Evolutionary conservation across 2,797 vertebrate species (phyloP), one percentile per base, ranked within the genome.

Genomic region (Anguilla anguilla): DNA sequence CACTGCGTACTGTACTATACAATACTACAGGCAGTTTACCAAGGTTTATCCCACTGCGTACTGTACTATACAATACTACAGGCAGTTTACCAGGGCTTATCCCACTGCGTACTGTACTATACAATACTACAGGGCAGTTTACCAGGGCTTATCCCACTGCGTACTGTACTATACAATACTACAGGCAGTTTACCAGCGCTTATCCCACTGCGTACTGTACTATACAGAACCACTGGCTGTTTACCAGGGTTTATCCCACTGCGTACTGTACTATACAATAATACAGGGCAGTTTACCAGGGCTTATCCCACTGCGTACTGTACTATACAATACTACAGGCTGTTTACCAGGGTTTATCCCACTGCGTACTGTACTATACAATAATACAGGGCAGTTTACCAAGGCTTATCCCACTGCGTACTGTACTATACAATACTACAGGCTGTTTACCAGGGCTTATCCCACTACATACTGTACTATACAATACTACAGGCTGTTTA

Each of bases 21-120:
- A 90, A 91, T 35, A 35, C 35, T 2, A 57, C 2, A 2, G 88
- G 92, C 91, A 88, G 91, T 93, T 90, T 91, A 90, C 92, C 87
- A 61, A 59, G 59, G 17, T 25, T 61, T 17, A 17, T 17, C 59
- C 59, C 1, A 92, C 92, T 90, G 94, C 91, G 1, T 35, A 35
- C 35, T 35, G 35, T 91, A 92, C 92, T 86, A 35, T 35, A 35
- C 35, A 35, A 35, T 35, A 35, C 35, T 1, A 35, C 1, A 1
- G 35, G 35, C 35, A 1, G 35, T 35, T 35, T 35, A 35, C 35
- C 35, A 35, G 35, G 35, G 35, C 1, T 35, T 35, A 35, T 35
- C 35, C 35, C 35, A 35, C 35, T 35, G 35, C 35, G 35, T 35
- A 35, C 35, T 35, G 35, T 35, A 35, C 35, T 35, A 91, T 91